phyloP scores from a whole-genome alignment of 2,888 invertebrate genomes.

The Watsonalla cultraria region DNA sequence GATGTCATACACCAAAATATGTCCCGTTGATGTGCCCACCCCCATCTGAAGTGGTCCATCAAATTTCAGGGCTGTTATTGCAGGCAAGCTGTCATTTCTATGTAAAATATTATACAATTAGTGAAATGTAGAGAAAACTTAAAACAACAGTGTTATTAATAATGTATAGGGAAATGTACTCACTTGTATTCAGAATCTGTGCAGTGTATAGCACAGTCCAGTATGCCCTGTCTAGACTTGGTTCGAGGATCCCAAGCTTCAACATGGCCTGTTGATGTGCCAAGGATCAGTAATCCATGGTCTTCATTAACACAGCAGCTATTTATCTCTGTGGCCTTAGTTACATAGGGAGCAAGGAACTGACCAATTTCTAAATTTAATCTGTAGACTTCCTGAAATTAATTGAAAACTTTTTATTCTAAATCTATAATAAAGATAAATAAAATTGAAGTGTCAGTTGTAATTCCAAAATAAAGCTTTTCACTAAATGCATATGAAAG shows the following conservation, averaged over 20 bases:
- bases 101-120: slow-evolving; percentile 24
- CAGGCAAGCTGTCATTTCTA: slow-evolving; percentile 83
- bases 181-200: slow-evolving; percentile 73
- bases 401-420: too few relatives aligned
- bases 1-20: slow-evolving; percentile 96
- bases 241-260: slow-evolving; percentile 98
- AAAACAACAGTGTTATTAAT: background rate
- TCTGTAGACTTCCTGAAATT: slow-evolving; percentile 91
- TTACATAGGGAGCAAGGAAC: slow-evolving; percentile 90
- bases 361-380: slow-evolving; percentile 97
- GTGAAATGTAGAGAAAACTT: too few relatives aligned
- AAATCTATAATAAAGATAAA: too few relatives aligned
- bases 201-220: slow-evolving; percentile 89
- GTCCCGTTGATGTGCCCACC: slow-evolving; percentile 96
- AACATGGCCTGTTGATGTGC: slow-evolving; percentile 93
- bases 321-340: slow-evolving; percentile 87
- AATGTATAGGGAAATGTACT: slow-evolving; percentile 10
- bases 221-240: slow-evolving; percentile 84
- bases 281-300: slow-evolving; percentile 92
- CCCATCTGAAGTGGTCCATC: slow-evolving; percentile 88
- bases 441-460: too few relatives aligned
- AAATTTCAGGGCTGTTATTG: slow-evolving; percentile 88
- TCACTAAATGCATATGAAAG: too few relatives aligned
- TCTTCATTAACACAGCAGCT: slow-evolving; percentile 91
- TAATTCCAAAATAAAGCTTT: too few relatives aligned